These are phyloP conservation scores for Chrysodeixis includens DNA, from an alignment of 2,888 invertebrate genomes.

Conservation along the genomic window DNA sequence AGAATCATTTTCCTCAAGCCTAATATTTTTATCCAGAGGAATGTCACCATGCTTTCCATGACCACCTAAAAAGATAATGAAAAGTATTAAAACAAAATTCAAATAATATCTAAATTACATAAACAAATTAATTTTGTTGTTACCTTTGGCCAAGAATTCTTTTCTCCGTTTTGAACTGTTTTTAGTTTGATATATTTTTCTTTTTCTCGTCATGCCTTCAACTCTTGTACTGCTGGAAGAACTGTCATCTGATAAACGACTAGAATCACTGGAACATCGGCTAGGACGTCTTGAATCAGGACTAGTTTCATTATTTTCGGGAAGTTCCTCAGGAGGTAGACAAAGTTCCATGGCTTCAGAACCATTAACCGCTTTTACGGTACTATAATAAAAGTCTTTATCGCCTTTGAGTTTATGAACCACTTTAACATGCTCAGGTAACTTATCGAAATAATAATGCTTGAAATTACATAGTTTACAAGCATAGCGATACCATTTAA, in stretches of 20 bases:
- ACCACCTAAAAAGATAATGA: conserved; percentile 68
- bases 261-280: conserved; percentile 84
- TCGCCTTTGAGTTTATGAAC: conserved; percentile 90
- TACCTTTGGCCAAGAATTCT: conserved; percentile 67
- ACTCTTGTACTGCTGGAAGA: conserved; percentile 77
- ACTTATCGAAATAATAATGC: conserved; percentile 91
- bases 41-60: conserved; percentile 65
- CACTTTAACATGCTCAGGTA: conserved; percentile 91
- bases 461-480: conserved; percentile 93
- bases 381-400: conserved; percentile 85
- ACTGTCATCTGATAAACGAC: conserved; percentile 84
- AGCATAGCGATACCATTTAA: conserved; percentile 93
- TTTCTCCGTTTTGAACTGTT: conserved; percentile 71
- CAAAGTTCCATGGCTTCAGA: conserved; percentile 78
- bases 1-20: conserved; percentile 65
- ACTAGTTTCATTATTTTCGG: conserved; percentile 70
- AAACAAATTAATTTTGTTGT: neutral
- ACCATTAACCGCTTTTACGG: conserved; percentile 83
- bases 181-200: conserved; percentile 73
- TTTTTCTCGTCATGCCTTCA: conserved; percentile 74
- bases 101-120: neutral
- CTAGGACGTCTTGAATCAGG: conserved; percentile 80
- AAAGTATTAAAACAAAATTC: conserved; percentile 11
- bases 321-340: conserved; percentile 68
- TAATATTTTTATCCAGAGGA: conserved; percentile 62